A percentile compares a stretch with the other conserved stretches of the same genome.
Conservation (phyloP, 2,888 invertebrate genomes). For the Leucoma salicis region DNA sequence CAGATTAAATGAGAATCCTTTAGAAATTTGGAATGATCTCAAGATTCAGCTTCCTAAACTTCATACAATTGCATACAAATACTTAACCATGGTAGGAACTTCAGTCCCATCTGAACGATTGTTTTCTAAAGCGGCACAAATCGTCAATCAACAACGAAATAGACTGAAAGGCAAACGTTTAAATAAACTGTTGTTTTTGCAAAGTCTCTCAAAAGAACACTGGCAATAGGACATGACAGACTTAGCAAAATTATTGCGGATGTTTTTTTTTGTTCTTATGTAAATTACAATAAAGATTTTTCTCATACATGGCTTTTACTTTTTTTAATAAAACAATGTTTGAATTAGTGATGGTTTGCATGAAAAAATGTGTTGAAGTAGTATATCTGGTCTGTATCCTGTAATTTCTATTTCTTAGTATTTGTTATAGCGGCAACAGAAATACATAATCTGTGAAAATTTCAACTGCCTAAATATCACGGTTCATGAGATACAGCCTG, state of each 20-base stretch:
- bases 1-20: constrained; percentile 16
- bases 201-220: neutral
- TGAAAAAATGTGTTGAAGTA: constrained; percentile 1
- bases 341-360: neutral
- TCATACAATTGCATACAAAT: constrained; percentile 6
- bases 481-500: constrained; percentile 2
- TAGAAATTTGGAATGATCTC: constrained; percentile 24
- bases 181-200: neutral
- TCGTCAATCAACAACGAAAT: neutral
- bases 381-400: neutral
- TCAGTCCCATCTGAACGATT: neutral
- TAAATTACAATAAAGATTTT: constrained; percentile 2
- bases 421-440: constrained; percentile 9
- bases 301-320: constrained; percentile 4
- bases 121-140: neutral
- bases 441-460: constrained; percentile 6
- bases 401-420: constrained; percentile 1
- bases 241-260: constrained; percentile 1
- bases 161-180: neutral
- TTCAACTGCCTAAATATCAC: constrained; percentile 6
- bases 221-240: neutral
- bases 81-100: neutral
- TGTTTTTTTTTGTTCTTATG: neutral
- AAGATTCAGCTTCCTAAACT: constrained; percentile 25
- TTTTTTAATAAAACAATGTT: constrained; percentile 2